Base-by-base conservation (phyloP, 2,113 vertebrate genomes). In the Garra rufa region DNA sequence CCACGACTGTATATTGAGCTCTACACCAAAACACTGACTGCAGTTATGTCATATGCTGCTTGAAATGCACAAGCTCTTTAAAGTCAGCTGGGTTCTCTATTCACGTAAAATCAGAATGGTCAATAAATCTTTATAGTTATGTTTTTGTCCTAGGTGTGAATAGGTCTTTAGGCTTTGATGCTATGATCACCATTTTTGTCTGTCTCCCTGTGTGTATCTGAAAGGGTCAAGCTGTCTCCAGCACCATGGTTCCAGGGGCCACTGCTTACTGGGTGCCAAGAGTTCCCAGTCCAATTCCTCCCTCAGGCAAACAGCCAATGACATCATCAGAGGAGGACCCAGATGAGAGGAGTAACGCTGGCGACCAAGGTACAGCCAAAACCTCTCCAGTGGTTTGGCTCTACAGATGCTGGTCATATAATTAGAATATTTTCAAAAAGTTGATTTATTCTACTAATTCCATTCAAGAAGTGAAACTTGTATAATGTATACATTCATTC, bases 261-360 rank as follows among this genome's bases (percentile, higher is more conserved):
- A 83, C 94, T 7, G 78, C 92, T 50, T 97, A 94, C 85, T 96
- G 94, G 94, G 89, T 94, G 41, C 94, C 93, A 28, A 91, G 88
- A 76, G 91, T 70, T 28, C 91, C 90, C 71, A 91, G 75, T 63
- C 76, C 94, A 14, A 82, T 91, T 65, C 88, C 92, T 76, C 82
- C 91, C 30, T 70, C 90, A 24, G 91, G 88, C 63, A 96, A 95
- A 87, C 93, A 93, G 50, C 74, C 88, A 9, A 77, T 94, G 73
- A 93, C 92, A 90, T 92, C 92, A 19, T 94, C 93, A 3, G 95
- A 95, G 85, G 95, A 95, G 63, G 95, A 95, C 28, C 83, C 82
- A 0, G 95, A 94, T 80, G 93, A 91, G 80, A 89, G 92, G 46
- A 92, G 77, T 91, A 93, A 94, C 67, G 91, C 73, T 61, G 95